Evolutionary conservation across 2,888 invertebrate genomes (phyloP).

Genomic region (Oeneis ivallda): DNA sequence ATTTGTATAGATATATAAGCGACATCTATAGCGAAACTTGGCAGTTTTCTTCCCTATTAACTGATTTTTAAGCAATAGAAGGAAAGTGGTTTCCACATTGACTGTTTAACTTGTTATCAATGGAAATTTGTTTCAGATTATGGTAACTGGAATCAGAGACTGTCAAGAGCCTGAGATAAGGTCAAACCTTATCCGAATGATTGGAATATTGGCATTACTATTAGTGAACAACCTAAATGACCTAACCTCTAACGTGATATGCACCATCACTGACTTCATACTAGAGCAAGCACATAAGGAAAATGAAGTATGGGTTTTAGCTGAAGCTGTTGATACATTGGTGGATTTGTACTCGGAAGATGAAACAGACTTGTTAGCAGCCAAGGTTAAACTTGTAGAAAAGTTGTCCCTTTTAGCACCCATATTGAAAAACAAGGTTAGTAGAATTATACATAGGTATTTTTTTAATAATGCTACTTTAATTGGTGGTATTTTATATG

Average conservation of each 20-base stretch:
- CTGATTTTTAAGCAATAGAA: neutral
- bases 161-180: conserved; percentile 80
- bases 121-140: conserved; percentile 61
- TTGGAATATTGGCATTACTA: conserved; percentile 79
- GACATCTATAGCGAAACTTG: no score
- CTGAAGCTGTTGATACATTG: conserved; percentile 87
- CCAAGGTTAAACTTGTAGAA: conserved; percentile 84
- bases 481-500: no score
- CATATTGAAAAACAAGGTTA: conserved; percentile 85
- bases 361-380: conserved; percentile 84
- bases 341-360: conserved; percentile 91
- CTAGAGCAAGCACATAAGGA: conserved; percentile 83
- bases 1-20: no score
- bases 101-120: neutral
- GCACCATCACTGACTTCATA: conserved; percentile 81
- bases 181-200: conserved; percentile 82
- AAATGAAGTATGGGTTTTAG: conserved; percentile 85
- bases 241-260: conserved; percentile 61
- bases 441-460: neutral
- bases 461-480: no score
- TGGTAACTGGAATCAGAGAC: conserved; percentile 76
- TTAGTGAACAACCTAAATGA: conserved; percentile 68
- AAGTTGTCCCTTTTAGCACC: conserved; percentile 82
- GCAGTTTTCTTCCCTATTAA: no score
- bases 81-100: neutral